These are phyloP conservation scores for Sussaba pulchella DNA, from an alignment of 2,888 invertebrate species.

Conservation along the genomic window DNA sequence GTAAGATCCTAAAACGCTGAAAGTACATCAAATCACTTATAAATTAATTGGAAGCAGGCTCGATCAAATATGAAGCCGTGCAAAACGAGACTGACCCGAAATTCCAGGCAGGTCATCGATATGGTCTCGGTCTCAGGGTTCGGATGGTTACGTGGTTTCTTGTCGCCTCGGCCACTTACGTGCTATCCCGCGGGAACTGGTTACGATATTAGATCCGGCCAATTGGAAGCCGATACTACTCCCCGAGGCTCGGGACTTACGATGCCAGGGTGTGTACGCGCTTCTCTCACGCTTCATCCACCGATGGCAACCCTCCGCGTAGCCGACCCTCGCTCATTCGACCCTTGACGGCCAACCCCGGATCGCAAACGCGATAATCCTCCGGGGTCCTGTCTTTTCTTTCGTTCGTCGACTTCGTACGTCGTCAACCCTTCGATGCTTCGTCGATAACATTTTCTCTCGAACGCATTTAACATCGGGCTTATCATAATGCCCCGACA, in stretches of 20 bases:
- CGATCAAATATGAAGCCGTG: conserved; percentile 8
- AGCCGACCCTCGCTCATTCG: conserved; percentile 22
- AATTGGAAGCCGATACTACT: conserved; percentile 52
- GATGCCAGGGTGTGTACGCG: conserved; percentile 29
- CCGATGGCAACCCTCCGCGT: conserved; percentile 3
- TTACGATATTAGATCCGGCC: conserved; percentile 56
- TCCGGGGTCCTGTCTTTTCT: conserved; percentile 19
- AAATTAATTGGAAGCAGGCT: not conserved
- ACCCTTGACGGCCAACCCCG: conserved; percentile 34
- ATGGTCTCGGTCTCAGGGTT: conserved; percentile 8
- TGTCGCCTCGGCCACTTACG: conserved; percentile 37
- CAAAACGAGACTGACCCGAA: conserved; percentile 39
- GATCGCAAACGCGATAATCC: conserved; percentile 46
- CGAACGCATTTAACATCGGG: not conserved
- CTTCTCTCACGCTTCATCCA: conserved; percentile 22
- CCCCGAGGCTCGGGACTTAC: conserved; percentile 44
- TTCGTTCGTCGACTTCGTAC: not conserved
- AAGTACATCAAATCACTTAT: too few relatives aligned
- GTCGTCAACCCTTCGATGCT: conserved; percentile 44
- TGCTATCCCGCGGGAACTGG: conserved; percentile 33
- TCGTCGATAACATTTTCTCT: conserved; percentile 48
- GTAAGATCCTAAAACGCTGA: too few relatives aligned
- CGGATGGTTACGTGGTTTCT: conserved; percentile 12
- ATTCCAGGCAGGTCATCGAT: conserved; percentile 39
- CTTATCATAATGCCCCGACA: too few relatives aligned